Conservation (phyloP, 2,888 invertebrate species). For the Caenorhabditis virilis region DNA sequence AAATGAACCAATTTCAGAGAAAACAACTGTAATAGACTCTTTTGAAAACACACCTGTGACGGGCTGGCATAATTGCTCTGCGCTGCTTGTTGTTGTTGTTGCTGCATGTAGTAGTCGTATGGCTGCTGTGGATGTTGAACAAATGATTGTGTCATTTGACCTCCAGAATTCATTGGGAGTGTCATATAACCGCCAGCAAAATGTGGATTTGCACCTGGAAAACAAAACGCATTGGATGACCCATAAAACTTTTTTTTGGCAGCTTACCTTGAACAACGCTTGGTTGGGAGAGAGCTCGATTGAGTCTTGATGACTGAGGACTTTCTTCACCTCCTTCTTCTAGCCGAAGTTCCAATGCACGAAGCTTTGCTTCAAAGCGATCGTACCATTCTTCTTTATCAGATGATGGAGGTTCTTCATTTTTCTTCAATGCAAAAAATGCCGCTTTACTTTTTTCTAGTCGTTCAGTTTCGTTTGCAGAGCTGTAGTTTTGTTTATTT, state of each 20-base stretch:
- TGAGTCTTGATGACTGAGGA: constrained; percentile 26
- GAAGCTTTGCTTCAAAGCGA: constrained; percentile 24
- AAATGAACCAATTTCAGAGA: constrained; percentile 7
- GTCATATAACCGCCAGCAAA: constrained; percentile 34
- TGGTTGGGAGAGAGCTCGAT: constrained; percentile 48
- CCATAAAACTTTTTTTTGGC: constrained; percentile 1
- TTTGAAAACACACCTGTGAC: constrained; percentile 19
- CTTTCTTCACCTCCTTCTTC: constrained; percentile 12
- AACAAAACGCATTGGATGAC: too few relatives aligned
- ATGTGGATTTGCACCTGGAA: constrained; percentile 17
- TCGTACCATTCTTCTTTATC: constrained; percentile 35
- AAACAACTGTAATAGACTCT: background rate
- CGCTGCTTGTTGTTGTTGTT: constrained; percentile 29
- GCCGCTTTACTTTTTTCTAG: constrained; percentile 65
- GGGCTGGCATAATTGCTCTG: constrained; percentile 34
- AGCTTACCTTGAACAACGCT: constrained; percentile 51
- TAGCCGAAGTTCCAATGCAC: constrained; percentile 21
- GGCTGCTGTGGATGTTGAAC: constrained; percentile 35
- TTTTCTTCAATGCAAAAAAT: constrained; percentile 60
- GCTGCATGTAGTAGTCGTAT: constrained; percentile 35
- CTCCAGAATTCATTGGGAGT: constrained; percentile 32
- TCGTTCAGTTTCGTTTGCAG: constrained; percentile 59
- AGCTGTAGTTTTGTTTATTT: constrained; percentile 35
- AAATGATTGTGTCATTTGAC: constrained; percentile 39
- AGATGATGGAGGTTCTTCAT: constrained; percentile 14